Percentiles rank a stretch among this genome's conserved stretches.
Evolutionary conservation across 2,113 vertebrate species (phyloP).

Genomic region (Sapayoa aenigma): DNA sequence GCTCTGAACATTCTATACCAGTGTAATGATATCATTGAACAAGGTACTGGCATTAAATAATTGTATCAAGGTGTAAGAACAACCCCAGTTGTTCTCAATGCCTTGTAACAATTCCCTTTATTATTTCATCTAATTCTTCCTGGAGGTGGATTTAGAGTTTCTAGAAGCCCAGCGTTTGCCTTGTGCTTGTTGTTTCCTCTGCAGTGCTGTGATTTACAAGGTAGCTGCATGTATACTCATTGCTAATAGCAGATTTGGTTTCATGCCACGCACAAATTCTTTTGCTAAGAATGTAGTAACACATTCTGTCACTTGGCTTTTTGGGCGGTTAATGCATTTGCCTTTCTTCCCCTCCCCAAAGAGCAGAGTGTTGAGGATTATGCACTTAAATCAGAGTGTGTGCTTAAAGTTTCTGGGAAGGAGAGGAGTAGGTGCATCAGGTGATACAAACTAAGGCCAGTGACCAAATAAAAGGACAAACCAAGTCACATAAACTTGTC

Average conservation of each 20-base stretch:
- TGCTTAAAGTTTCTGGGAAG: neutral
- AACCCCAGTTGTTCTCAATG: neutral
- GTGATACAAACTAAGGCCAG: neutral
- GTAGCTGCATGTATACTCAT: neutral
- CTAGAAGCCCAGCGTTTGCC: neutral
- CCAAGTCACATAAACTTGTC: neutral
- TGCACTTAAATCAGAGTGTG: neutral
- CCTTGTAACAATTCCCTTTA: neutral
- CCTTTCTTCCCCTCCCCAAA: neutral
- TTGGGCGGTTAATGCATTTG: neutral
- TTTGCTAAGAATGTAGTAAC: neutral
- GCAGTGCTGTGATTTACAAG: neutral
- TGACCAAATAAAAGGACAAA: neutral
- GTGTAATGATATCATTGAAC: neutral
- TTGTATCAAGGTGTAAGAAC: neutral
- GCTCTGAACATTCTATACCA: neutral
- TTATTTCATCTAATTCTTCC: neutral
- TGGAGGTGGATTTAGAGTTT: neutral
- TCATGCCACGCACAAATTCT: neutral
- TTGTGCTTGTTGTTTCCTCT: neutral
- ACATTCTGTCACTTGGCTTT: neutral
- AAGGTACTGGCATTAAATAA: neutral
- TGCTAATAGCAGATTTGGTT: neutral
- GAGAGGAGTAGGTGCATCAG: neutral
- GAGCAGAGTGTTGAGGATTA: neutral